Evolutionary conservation across 2,888 invertebrate genomes (phyloP).

Genomic region (Volucella zonaria): DNA sequence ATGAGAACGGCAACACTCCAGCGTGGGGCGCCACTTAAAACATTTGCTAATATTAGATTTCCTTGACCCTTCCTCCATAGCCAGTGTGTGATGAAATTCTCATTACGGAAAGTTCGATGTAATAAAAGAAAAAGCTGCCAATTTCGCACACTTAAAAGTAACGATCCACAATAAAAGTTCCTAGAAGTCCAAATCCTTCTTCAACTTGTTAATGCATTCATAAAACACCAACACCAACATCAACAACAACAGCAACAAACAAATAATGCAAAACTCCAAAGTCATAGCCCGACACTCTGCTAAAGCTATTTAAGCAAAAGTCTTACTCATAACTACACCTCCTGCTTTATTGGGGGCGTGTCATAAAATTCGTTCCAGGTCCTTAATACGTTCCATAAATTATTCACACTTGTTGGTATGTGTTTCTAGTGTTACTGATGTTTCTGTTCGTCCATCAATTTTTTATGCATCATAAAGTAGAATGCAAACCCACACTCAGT

Average conservation of each 20-base stretch:
- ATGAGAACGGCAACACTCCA: too few relatives aligned
- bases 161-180: slow-evolving; percentile 38
- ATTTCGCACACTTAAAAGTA: background rate
- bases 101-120: background rate
- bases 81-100: background rate
- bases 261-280: slow-evolving; percentile 26
- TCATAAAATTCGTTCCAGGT: slow-evolving; percentile 39
- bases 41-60: too few relatives aligned
- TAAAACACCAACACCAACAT: background rate
- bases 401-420: slow-evolving; percentile 46
- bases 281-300: background rate
- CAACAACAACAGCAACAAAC: background rate
- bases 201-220: slow-evolving; percentile 17
- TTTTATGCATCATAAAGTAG: slow-evolving; percentile 44
- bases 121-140: background rate
- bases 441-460: slow-evolving; percentile 30
- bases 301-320: slow-evolving; percentile 25
- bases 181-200: slow-evolving; percentile 1
- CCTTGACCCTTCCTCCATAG: too few relatives aligned
- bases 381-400: slow-evolving; percentile 51
- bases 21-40: too few relatives aligned
- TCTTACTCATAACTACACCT: slow-evolving; percentile 40
- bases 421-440: background rate
- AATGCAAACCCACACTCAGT: slow-evolving; percentile 27
- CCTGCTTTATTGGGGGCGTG: slow-evolving; percentile 15